A percentile compares a stretch with the other conserved stretches of the same genome.
Evolutionary conservation across 53 echinoderm and acorn worm species (phyloP).

Genomic region (Luidia sarsii): DNA sequence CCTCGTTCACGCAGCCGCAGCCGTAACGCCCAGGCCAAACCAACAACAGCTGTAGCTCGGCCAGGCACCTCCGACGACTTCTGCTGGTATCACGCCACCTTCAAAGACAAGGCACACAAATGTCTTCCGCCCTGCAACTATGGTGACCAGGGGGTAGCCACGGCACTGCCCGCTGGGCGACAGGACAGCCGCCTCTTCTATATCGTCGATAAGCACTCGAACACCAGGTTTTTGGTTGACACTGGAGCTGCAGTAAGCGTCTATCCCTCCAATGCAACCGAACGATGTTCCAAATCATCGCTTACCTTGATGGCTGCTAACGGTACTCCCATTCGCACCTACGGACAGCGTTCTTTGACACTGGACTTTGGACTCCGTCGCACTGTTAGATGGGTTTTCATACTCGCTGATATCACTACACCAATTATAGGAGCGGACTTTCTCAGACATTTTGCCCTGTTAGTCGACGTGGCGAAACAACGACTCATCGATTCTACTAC

Average conservation of each 20-base stretch:
- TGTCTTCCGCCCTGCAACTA: too few species aligned
- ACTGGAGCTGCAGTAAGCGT: conserved; percentile 57
- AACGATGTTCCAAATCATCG: background rate
- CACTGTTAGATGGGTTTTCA: conserved; percentile 36
- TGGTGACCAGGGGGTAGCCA: too few species aligned
- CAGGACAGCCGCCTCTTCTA: background rate
- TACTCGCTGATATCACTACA: conserved; percentile 24
- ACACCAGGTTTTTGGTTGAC: conserved; percentile 33
- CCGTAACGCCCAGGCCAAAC: too few species aligned
- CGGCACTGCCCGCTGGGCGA: background rate
- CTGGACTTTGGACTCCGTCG: conserved; percentile 51
- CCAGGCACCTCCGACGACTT: too few species aligned
- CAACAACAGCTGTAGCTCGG: too few species aligned
- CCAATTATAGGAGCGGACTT: conserved; percentile 48
- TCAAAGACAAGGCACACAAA: too few species aligned
- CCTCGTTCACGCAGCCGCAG: too few species aligned
- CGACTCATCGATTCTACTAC: conserved; percentile 39
- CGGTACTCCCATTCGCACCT: conserved; percentile 19
- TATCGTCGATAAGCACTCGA: conserved; percentile 10
- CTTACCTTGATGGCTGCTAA: conserved; percentile 34
- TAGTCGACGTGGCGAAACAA: conserved; percentile 19
- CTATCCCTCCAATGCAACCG: background rate
- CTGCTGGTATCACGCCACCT: too few species aligned
- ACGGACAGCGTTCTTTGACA: conserved; percentile 32
- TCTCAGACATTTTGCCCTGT: conserved; percentile 34